These are phyloP conservation scores for Drosophila quinaria DNA, from an alignment of 2,888 invertebrate genomes.

Conservation along the genomic window DNA sequence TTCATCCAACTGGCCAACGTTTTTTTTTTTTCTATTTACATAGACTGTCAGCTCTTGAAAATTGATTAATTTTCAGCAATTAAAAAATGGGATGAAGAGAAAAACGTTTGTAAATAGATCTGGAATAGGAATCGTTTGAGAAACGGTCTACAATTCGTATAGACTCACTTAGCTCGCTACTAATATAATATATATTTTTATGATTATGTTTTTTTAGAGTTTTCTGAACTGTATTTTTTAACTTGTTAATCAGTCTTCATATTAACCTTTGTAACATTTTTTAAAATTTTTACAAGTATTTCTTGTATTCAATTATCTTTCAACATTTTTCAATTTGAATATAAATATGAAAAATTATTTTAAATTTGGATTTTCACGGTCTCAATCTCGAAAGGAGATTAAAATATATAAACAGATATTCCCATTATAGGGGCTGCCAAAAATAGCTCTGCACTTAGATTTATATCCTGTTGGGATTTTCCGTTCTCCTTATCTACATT, in stretches of 20 bases:
- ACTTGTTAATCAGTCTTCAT: background rate
- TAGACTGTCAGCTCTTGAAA: constrained; percentile 2
- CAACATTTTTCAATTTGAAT: too few relatives aligned
- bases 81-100: background rate
- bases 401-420: background rate
- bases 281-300: background rate
- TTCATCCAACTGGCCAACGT: constrained; percentile 17
- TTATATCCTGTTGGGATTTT: background rate
- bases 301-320: too few relatives aligned
- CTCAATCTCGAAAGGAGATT: background rate
- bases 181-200: too few relatives aligned
- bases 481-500: background rate
- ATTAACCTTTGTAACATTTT: background rate
- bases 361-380: too few relatives aligned
- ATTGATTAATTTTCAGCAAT: constrained; percentile 9
- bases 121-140: background rate
- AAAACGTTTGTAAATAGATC: background rate
- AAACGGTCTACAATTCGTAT: too few relatives aligned
- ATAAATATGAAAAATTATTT: too few relatives aligned
- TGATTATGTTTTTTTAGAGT: too few relatives aligned
- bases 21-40: constrained; percentile 27
- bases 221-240: too few relatives aligned
- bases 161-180: background rate
- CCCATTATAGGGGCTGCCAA: background rate
- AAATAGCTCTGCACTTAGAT: background rate